Evolutionary conservation across 1,140 invertebrate genomes (phyloP), one percentile per base, ranked within the genome.

Genomic region (Heliconius eleuchia): DNA sequence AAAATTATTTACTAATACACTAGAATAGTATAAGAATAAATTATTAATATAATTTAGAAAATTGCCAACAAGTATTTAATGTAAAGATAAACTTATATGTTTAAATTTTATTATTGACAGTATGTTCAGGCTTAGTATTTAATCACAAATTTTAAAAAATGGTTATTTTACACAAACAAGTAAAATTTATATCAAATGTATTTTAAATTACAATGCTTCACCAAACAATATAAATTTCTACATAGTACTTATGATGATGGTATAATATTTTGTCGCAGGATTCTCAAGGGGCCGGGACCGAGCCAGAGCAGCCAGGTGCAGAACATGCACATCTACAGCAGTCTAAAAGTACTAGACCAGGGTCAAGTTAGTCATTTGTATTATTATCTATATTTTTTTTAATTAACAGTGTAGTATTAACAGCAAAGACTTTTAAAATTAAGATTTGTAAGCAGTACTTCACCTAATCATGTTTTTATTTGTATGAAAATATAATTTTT

Each of bases 221-320:
- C 23, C n/a, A 11, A 66, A 13, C 60, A 66, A 30, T 66, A n/a
- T 30, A 13, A 30, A 30, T 66, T 60, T 27, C 60, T 30, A 30
- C 27, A 16, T 42, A 34, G 60, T 30, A 66, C 27, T 66, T 66
- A 66, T 27, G 60, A 66, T 74, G 34, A 74, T 37, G 50, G 30
- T 30, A 74, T 50, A 52, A 55, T 74, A 52, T 74, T 74, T 92
- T 89, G 88, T 84, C 87, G 88, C 88, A 93, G 92, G 92, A 93
- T 8, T 93, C 92, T 7, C 91, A 93, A 81, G 85, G 75, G 3
- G 87, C 77, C 9, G 92, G 91, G 85, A 92, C 91, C 76, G 92
- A 92, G 86, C 88, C 89, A 23, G 92, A 93, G 84, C 78, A 89
- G 86, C 91, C 90, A 73, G 89, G 78, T 11, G 91, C 85, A 1